These are phyloP conservation scores for Bryconaethiops microstoma DNA, from an alignment of 2,797 vertebrate species.

Conservation along the genomic window DNA sequence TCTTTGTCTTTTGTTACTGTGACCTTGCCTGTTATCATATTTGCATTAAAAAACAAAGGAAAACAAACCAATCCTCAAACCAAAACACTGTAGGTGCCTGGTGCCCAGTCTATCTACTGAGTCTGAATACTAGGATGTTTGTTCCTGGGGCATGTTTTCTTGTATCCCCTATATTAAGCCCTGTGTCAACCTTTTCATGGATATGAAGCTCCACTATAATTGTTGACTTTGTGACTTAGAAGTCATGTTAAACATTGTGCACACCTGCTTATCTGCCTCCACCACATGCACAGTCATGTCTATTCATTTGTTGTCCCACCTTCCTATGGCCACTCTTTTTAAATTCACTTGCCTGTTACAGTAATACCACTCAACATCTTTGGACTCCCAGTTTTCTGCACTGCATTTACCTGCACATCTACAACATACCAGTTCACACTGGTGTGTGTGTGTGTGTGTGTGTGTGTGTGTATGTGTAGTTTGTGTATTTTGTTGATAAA, in stretches of 20 bases:
- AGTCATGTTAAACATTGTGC: slow-evolving; percentile 4
- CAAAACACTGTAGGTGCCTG: neutral
- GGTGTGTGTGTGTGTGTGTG: neutral
- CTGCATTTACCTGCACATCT: neutral
- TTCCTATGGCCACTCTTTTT: neutral
- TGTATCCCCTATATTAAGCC: neutral
- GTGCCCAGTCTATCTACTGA: neutral
- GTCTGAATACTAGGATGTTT: neutral
- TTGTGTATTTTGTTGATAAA: neutral
- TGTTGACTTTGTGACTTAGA: neutral
- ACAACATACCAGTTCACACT: neutral
- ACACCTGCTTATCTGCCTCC: neutral
- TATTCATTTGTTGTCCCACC: neutral
- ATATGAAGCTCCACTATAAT: neutral
- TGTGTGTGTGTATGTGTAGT: neutral
- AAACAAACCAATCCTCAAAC: too few species aligned
- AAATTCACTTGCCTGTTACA: neutral
- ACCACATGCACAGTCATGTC: slow-evolving; percentile 1
- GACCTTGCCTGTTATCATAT: neutral
- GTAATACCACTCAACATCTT: neutral
- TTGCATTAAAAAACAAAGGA: too few species aligned
- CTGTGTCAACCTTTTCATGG: neutral
- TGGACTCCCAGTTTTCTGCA: neutral
- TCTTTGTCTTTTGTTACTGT: neutral
- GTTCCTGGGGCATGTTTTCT: neutral